Conservation (phyloP, 2,797 vertebrate genomes). For the Premnoplex brunnescens region DNA sequence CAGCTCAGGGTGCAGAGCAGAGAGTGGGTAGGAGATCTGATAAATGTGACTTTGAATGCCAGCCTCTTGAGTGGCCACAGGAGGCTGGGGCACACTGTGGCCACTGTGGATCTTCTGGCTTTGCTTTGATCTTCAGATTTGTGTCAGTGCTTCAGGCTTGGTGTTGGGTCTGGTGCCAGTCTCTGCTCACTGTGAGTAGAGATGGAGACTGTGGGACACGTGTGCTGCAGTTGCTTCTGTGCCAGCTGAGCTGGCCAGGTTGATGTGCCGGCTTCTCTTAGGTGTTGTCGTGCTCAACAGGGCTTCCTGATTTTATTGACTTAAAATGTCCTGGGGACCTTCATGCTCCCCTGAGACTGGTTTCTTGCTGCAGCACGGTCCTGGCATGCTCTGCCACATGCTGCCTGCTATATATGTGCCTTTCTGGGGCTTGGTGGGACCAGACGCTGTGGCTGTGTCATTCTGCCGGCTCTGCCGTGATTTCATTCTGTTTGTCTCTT, state of each 20-base stretch:
- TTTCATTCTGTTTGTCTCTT: background rate
- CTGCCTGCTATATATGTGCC: background rate
- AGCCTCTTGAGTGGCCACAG: background rate
- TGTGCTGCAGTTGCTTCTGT: fast-evolving
- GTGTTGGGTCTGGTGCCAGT: background rate
- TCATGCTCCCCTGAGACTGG: background rate
- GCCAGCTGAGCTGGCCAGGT: background rate
- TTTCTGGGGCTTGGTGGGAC: background rate
- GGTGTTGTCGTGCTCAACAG: background rate
- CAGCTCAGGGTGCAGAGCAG: background rate
- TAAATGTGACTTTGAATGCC: background rate
- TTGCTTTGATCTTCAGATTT: background rate
- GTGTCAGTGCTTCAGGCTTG: background rate
- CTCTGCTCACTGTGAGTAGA: background rate
- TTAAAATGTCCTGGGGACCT: background rate
- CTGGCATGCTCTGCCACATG: background rate
- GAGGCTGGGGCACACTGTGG: background rate
- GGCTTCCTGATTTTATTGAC: background rate
- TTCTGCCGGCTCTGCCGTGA: background rate
- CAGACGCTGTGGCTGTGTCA: background rate
- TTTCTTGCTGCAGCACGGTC: background rate
- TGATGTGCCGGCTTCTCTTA: background rate
- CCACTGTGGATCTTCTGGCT: background rate
- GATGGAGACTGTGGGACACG: fast-evolving
- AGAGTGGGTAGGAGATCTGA: background rate